These are phyloP conservation scores for Parasteatoda lunata DNA, from an alignment of 2,888 invertebrate genomes.

Conservation along the genomic window DNA sequence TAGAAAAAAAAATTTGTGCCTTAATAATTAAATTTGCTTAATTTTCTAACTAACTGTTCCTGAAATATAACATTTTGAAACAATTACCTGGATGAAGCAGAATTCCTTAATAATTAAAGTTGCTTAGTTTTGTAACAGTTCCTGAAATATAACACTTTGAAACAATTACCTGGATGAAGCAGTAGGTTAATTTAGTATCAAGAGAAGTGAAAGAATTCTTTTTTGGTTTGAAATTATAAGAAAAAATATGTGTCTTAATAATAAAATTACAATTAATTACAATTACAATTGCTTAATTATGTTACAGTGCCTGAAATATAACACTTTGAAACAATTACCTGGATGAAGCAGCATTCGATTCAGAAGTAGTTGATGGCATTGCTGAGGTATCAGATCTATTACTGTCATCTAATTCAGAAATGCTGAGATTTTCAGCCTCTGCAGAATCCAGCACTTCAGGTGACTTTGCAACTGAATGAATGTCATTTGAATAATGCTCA, in stretches of 20 bases:
- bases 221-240: too few species aligned
- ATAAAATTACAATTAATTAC: too few species aligned
- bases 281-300: neutral
- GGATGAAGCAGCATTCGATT: constrained; percentile 53
- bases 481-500: neutral
- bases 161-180: too few species aligned
- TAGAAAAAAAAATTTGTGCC: too few species aligned
- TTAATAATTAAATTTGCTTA: neutral
- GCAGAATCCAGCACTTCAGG: neutral
- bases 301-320: neutral
- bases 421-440: too few species aligned
- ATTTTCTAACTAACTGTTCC: neutral
- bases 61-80: neutral
- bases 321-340: constrained; percentile 26
- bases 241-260: too few species aligned
- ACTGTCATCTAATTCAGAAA: too few species aligned
- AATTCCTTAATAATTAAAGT: too few species aligned
- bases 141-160: too few species aligned
- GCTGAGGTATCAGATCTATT: neutral
- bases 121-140: too few species aligned
- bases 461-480: neutral
- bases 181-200: too few species aligned
- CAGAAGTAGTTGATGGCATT: constrained; percentile 47
- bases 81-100: constrained; percentile 52
- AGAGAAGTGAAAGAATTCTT: too few species aligned